A percentile compares a stretch with the other conserved stretches of the same genome.
These are phyloP conservation scores for Geotrupes spiniger DNA, from an alignment of 2,888 invertebrate genomes.

Conservation along the genomic window DNA sequence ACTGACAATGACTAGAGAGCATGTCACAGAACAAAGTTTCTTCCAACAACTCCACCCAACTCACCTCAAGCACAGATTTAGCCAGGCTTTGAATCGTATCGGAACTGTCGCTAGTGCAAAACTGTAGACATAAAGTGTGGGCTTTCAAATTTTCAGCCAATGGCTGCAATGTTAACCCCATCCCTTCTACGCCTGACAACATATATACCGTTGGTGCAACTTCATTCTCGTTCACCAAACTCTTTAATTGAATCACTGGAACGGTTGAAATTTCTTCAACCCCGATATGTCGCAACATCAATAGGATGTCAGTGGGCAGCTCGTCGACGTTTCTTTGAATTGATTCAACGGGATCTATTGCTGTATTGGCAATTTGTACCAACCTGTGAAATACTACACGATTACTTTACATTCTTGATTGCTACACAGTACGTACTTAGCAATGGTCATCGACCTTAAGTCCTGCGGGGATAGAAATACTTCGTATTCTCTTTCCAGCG, in stretches of 20 bases:
- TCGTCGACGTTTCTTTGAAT: not conserved
- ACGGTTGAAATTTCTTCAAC: slow-evolving; percentile 54
- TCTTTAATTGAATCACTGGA: slow-evolving; percentile 6
- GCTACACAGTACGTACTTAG: slow-evolving; percentile 49
- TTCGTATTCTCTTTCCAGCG: slow-evolving; percentile 85
- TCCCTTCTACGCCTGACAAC: slow-evolving; percentile 69
- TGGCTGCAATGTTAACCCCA: slow-evolving; percentile 55
- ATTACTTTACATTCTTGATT: not conserved
- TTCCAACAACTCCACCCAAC: slow-evolving; percentile 12
- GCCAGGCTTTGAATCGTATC: slow-evolving; percentile 56
- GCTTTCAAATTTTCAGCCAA: slow-evolving; percentile 54
- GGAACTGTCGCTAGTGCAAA: slow-evolving; percentile 49
- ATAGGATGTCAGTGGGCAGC: slow-evolving; percentile 50
- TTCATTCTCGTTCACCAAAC: not conserved
- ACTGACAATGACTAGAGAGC: too few relatives aligned
- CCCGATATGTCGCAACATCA: slow-evolving; percentile 61
- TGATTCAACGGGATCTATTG: too few relatives aligned
- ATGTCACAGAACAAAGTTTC: too few relatives aligned
- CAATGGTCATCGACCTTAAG: slow-evolving; percentile 76
- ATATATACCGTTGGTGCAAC: slow-evolving; percentile 53
- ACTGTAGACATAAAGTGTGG: slow-evolving; percentile 57
- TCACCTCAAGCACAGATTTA: slow-evolving; percentile 54
- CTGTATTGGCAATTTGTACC: slow-evolving; percentile 52
- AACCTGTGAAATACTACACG: slow-evolving; percentile 41
- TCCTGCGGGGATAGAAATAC: slow-evolving; percentile 83